These are phyloP conservation scores for Petrosia ficiformis DNA, from an alignment of 37 sponge, comb jelly and placozoan species.

Conservation along the genomic window DNA sequence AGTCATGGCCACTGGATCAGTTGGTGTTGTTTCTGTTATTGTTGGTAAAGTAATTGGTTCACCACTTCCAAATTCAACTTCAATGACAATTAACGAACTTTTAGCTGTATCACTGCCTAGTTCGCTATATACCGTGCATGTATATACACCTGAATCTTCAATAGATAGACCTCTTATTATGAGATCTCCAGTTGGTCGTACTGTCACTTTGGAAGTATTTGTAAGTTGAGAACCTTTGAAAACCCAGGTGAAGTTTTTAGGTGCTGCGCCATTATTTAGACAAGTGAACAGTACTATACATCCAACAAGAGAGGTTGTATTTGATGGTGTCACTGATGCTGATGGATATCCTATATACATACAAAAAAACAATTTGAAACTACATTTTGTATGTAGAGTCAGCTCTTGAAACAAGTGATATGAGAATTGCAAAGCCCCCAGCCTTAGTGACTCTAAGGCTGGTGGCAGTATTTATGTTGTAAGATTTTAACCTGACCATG, in stretches of 20 bases:
- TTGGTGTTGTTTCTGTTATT: background rate
- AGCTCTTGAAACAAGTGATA: too few relatives aligned
- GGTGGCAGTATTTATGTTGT: too few relatives aligned
- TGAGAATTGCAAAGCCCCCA: too few relatives aligned
- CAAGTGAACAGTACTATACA: background rate
- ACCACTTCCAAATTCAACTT: slow-evolving; percentile 18
- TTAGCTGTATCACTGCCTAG: background rate
- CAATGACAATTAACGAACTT: slow-evolving; percentile 9
- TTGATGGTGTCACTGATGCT: background rate
- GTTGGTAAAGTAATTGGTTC: background rate
- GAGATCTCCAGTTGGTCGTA: background rate
- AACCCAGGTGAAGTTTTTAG: background rate
- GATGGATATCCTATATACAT: background rate
- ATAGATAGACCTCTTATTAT: background rate
- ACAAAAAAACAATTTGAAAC: background rate
- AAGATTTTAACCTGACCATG: too few relatives aligned
- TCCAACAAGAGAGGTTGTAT: background rate
- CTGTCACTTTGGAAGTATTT: background rate
- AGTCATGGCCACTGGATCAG: background rate
- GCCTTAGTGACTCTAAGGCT: too few relatives aligned
- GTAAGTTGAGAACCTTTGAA: background rate
- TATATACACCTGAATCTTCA: slow-evolving; percentile 38
- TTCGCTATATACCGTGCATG: slow-evolving; percentile 4
- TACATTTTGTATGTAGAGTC: too few relatives aligned
- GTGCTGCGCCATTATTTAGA: background rate